Base-by-base conservation (phyloP, 2,888 invertebrate species). In the Acrobeloides nanus region DNA sequence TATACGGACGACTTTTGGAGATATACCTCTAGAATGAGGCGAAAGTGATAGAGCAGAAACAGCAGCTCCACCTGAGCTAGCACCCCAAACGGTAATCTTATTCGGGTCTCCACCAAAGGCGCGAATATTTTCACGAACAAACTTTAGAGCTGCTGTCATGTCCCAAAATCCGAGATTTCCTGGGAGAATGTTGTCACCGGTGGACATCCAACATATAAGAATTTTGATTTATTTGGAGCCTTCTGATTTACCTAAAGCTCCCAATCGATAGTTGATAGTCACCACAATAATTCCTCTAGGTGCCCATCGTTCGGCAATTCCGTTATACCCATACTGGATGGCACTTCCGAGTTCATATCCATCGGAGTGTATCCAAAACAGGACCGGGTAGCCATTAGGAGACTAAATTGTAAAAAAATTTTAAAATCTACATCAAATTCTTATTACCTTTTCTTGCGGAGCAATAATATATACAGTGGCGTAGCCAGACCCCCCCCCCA, bases 101-200 rank as follows among this genome's bases (percentile, higher is more conserved):
- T 53, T 34, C 15, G 53, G 46, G 38, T 62, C 50, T 29, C 54
- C 51, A 3, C 46, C 51, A 27, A 58, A 49, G n/a, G 32, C 15
- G 17, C 38, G 34, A 29, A 53, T 41, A 37, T 57, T 59, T 24
- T 54, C 35, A 37, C 42, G 41, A 15, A 62, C 39, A 15, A 48
- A 58, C 10, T 41, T 39, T 18, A 58, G 21, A 15, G 59, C 57
- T 27, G 31, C 34, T 21, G 39, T 20, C 44, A 46, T 52, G 37
- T 58, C 59, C 59, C 59, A 58, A 2, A 58, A 31, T 4, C 59
- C 59, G 26, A 48, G 48, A 33, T 58, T 58, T 2, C 59, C 59
- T 8, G 61, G 44, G 12, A 57, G 40, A 5, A 31, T 27, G 10
- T 38, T 37, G 35, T 32, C 46, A 10, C 59, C 59, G 6, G 61